A percentile compares a stretch with the other conserved stretches of the same genome.
Evolutionary conservation across 2,113 vertebrate species (phyloP).

Genomic region (Pachyramphus minor): DNA sequence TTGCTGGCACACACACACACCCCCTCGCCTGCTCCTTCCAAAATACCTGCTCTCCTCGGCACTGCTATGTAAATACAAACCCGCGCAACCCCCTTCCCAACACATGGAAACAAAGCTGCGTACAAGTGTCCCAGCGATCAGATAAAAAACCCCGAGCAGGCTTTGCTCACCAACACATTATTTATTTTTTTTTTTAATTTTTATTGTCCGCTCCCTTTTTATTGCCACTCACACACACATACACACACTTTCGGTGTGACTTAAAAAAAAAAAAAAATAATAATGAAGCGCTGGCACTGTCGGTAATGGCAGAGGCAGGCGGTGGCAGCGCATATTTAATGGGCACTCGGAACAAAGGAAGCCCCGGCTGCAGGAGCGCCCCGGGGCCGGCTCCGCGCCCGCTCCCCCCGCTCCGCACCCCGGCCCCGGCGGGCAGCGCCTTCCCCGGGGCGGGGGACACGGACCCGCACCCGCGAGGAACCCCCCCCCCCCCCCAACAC

Average conservation of each 20-base stretch:
- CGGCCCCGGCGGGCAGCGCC: neutral
- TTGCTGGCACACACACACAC: neutral
- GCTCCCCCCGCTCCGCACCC: neutral
- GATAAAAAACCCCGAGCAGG: neutral
- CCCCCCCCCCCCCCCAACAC: too few species aligned
- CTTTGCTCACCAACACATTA: neutral
- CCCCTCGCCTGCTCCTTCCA: neutral
- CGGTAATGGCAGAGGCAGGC: constrained; percentile 31
- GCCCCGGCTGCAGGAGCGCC: constrained; percentile 44
- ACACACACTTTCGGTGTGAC: neutral
- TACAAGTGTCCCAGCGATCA: constrained; percentile 20
- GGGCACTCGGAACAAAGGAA: constrained; percentile 72
- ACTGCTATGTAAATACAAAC: constrained; percentile 16
- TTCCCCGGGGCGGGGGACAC: neutral
- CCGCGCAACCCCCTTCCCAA: neutral
- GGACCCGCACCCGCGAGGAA: neutral
- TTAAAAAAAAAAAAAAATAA: neutral
- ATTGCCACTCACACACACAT: neutral
- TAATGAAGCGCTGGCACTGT: constrained; percentile 5
- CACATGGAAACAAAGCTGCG: constrained; percentile 52
- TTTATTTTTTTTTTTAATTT: neutral
- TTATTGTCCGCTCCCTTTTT: neutral
- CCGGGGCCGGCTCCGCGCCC: constrained; percentile 24
- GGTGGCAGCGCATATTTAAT: constrained; percentile 70
- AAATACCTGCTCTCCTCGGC: constrained; percentile 44